phyloP scores from a whole-genome alignment of 2,113 vertebrate genomes.

The Sinocyclocheilus maitianheensis region DNA sequence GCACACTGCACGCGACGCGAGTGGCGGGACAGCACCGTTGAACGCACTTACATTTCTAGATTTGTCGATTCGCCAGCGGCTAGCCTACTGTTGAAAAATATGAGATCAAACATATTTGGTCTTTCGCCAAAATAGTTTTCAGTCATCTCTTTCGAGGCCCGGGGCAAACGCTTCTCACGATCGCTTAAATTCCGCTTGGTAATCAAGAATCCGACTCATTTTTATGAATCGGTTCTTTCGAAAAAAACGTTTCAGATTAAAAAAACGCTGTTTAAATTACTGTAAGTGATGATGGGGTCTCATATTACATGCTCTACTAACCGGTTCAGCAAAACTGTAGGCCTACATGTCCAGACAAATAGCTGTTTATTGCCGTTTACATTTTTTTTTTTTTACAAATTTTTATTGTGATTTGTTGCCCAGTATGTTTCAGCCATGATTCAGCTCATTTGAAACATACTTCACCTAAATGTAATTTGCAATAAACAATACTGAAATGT shows the following conservation, averaged over 20 bases:
- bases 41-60: background rate
- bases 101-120: background rate
- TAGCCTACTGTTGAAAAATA: background rate
- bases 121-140: background rate
- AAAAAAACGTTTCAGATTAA: background rate
- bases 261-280: background rate
- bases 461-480: background rate
- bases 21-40: background rate
- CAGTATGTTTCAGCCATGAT: background rate
- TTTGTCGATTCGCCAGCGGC: background rate
- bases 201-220: background rate
- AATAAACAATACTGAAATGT: background rate
- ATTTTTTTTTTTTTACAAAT: no score
- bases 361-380: background rate
- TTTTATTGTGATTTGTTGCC: background rate
- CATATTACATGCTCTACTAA: background rate
- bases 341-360: background rate
- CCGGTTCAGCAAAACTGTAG: background rate
- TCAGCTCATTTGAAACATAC: background rate
- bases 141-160: background rate
- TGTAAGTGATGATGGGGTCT: background rate
- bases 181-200: background rate
- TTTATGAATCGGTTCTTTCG: background rate
- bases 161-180: background rate
- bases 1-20: background rate